Percentiles rank a stretch among this genome's conserved stretches.
phyloP scores from a whole-genome alignment of 92 coral and sea anemone genomes.

The Meandrina meandrites region DNA sequence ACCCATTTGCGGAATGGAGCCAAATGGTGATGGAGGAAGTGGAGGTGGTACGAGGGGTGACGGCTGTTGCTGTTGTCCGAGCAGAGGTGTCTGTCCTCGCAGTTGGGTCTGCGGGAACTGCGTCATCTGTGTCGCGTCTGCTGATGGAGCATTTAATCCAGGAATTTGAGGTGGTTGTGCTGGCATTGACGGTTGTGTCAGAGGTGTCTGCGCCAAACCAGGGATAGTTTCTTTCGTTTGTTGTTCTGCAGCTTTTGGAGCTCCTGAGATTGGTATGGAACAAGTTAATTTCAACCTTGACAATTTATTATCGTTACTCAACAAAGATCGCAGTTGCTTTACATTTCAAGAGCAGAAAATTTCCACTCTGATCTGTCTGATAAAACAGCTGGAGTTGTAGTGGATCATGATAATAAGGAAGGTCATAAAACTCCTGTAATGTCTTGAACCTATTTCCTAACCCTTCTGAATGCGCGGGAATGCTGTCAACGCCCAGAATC shows the following conservation, averaged over 20 bases:
- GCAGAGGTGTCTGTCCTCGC: slow-evolving; percentile 7
- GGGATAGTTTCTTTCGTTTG: slow-evolving; percentile 28
- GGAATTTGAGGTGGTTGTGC: slow-evolving; percentile 41
- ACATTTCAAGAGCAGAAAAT: background rate
- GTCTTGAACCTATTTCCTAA: too few relatives aligned
- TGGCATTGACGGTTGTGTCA: slow-evolving; percentile 26
- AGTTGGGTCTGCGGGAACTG: slow-evolving; percentile 26
- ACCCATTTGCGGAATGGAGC: background rate
- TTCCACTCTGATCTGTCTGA: background rate
- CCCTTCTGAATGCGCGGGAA: too few relatives aligned
- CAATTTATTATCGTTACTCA: background rate
- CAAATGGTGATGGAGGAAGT: slow-evolving; percentile 21
- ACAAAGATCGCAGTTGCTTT: background rate
- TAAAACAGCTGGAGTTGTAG: too few relatives aligned
- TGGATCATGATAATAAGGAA: too few relatives aligned
- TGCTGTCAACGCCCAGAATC: too few relatives aligned
- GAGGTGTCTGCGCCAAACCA: slow-evolving; percentile 31
- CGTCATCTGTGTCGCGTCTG: slow-evolving; percentile 8
- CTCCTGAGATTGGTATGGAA: background rate
- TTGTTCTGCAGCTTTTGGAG: slow-evolving; percentile 6
- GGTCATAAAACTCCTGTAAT: too few relatives aligned
- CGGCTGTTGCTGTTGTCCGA: slow-evolving; percentile 17
- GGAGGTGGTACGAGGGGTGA: slow-evolving; percentile 23
- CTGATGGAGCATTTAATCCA: slow-evolving; percentile 15
- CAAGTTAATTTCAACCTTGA: background rate